Evolutionary conservation across 1,140 invertebrate genomes (phyloP).

Genomic region (Dreissena rostriformis): DNA sequence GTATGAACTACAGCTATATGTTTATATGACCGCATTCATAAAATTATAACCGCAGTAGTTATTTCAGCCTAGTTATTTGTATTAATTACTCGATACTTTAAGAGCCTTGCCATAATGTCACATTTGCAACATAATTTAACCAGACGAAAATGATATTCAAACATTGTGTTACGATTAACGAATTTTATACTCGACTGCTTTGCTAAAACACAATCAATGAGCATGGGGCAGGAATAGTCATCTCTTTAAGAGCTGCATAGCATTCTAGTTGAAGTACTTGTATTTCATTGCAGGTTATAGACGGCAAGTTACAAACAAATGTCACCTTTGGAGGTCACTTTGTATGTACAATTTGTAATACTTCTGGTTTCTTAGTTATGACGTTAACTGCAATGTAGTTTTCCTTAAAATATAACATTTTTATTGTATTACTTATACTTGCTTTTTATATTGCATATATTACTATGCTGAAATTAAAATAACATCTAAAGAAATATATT

Average conservation of each 20-base stretch:
- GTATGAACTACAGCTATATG: too few species aligned
- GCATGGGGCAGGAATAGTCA: background rate
- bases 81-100: background rate
- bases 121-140: background rate
- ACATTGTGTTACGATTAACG: background rate
- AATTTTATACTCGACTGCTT: background rate
- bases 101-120: background rate
- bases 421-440: background rate
- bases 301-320: conserved; percentile 12
- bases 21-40: too few species aligned
- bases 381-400: background rate
- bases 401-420: background rate
- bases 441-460: background rate
- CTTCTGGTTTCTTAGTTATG: background rate
- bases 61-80: background rate
- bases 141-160: background rate
- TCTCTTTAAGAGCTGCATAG: background rate
- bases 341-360: conserved; percentile 13
- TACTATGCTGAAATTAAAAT: background rate
- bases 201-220: background rate
- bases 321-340: conserved; percentile 24
- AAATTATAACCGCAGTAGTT: too few species aligned
- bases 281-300: conserved; percentile 21
- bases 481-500: background rate
- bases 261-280: background rate